A percentile compares a stretch with the other conserved stretches of the same genome.
Conservation (phyloP, 64 coral and sea anemone species). For the Catalaphyllia jardinei region DNA sequence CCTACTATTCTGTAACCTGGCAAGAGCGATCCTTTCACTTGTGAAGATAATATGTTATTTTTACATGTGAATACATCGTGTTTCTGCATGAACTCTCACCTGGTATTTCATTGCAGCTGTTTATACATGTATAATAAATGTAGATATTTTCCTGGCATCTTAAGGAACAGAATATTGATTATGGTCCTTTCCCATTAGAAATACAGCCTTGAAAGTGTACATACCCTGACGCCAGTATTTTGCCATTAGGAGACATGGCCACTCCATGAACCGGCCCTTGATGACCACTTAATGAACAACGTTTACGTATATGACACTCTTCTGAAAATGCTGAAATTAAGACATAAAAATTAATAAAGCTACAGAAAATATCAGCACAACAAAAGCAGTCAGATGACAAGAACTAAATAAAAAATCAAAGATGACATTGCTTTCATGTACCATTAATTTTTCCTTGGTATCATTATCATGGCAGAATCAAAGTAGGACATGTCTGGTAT, state of each 20-base stretch:
- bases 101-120: too few species aligned
- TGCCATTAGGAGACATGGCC: slow-evolving; percentile 89
- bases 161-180: too few species aligned
- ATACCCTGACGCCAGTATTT: slow-evolving; percentile 89
- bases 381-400: background rate
- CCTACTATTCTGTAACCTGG: too few species aligned
- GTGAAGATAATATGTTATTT: too few species aligned
- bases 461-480: background rate
- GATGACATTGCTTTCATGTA: too few species aligned
- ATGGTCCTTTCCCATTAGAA: background rate
- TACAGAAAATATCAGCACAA: background rate
- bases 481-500: background rate
- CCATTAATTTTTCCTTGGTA: background rate
- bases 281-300: slow-evolving; percentile 79
- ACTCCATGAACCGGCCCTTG: slow-evolving; percentile 88
- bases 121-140: too few species aligned
- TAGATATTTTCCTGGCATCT: too few species aligned
- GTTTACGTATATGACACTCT: slow-evolving; percentile 84
- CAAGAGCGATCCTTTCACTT: too few species aligned
- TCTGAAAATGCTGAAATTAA: slow-evolving; percentile 85
- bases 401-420: background rate
- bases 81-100: too few species aligned
- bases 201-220: background rate
- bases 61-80: too few species aligned
- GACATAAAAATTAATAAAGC: background rate